These are phyloP conservation scores for Heterotilapia buettikoferi DNA, from an alignment of 2,113 vertebrate genomes.

Conservation along the genomic window DNA sequence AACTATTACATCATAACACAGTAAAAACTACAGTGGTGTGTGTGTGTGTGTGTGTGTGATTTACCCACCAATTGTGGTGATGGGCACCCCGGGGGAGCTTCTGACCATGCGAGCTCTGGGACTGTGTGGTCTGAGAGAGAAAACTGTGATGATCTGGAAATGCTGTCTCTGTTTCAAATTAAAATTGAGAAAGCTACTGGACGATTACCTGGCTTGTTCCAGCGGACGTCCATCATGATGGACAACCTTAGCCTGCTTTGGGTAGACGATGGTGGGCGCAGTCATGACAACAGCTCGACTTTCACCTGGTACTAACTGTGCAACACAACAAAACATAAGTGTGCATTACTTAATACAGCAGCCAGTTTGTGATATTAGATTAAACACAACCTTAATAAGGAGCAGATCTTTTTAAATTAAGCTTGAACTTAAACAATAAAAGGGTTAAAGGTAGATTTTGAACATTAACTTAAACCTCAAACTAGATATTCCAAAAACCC, in stretches of 20 bases:
- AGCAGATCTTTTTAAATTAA: background rate
- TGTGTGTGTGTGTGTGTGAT: background rate
- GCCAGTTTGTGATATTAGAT: background rate
- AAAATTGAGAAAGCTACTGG: background rate
- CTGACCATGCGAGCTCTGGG: constrained; percentile 79
- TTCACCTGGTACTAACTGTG: constrained; percentile 67
- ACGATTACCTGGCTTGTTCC: constrained; percentile 63
- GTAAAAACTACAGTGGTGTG: background rate
- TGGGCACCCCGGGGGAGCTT: constrained; percentile 68
- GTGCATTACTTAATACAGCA: background rate
- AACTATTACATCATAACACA: background rate
- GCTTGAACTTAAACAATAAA: background rate
- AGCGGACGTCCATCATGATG: constrained; percentile 70
- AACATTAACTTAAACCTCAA: background rate
- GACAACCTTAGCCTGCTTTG: constrained; percentile 68
- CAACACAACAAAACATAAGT: constrained; percentile 7
- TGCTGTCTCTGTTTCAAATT: background rate
- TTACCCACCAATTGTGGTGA: constrained; percentile 88
- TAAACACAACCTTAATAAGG: background rate
- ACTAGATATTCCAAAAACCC: background rate
- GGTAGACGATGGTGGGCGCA: constrained; percentile 83
- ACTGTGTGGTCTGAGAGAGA: constrained; percentile 76
- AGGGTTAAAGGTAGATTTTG: background rate
- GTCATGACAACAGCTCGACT: constrained; percentile 66
- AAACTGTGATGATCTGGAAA: background rate